Evolutionary conservation across 2,888 invertebrate genomes (phyloP).

Genomic region (Parnassius smintheus): DNA sequence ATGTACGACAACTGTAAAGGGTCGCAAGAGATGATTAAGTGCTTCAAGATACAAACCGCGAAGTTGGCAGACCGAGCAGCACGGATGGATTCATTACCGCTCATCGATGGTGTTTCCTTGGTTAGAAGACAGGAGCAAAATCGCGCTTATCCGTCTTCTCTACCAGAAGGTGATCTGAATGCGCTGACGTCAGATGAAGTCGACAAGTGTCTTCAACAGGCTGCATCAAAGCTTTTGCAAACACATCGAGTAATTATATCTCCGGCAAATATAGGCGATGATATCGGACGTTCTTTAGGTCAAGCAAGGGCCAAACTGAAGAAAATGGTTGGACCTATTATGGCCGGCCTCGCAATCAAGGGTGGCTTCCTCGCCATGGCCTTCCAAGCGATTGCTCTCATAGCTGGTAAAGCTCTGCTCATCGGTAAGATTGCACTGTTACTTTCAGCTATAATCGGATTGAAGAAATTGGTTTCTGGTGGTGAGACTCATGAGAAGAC

Average conservation of each 20-base stretch:
- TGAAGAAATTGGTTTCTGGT: slow-evolving; percentile 87
- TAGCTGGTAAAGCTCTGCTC: slow-evolving; percentile 90
- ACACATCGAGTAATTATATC: slow-evolving; percentile 82
- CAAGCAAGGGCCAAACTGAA: slow-evolving; percentile 83
- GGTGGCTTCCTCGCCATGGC: slow-evolving; percentile 87
- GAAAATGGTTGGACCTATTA: slow-evolving; percentile 84
- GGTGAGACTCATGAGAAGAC: slow-evolving; percentile 88
- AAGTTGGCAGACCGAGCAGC: slow-evolving; percentile 84
- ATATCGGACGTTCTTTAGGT: slow-evolving; percentile 69
- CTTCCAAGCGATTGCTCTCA: slow-evolving; percentile 86
- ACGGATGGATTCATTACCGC: slow-evolving; percentile 81
- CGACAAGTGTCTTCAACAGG: slow-evolving; percentile 80
- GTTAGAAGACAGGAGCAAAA: slow-evolving; percentile 71
- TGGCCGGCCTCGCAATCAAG: slow-evolving; percentile 86
- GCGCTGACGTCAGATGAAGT: slow-evolving; percentile 82
- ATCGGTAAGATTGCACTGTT: slow-evolving; percentile 92
- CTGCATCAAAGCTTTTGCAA: slow-evolving; percentile 80
- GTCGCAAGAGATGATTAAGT: slow-evolving; percentile 84
- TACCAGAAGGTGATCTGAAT: slow-evolving; percentile 82
- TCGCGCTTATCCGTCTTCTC: slow-evolving; percentile 70
- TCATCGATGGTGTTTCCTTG: slow-evolving; percentile 83
- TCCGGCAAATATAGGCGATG: slow-evolving; percentile 59
- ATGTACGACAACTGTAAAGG: slow-evolving; percentile 83
- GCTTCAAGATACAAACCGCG: slow-evolving; percentile 86
- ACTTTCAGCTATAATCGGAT: slow-evolving; percentile 88